These are phyloP conservation scores for Elmis aenea DNA, from an alignment of 2,888 invertebrate species.

Conservation along the genomic window DNA sequence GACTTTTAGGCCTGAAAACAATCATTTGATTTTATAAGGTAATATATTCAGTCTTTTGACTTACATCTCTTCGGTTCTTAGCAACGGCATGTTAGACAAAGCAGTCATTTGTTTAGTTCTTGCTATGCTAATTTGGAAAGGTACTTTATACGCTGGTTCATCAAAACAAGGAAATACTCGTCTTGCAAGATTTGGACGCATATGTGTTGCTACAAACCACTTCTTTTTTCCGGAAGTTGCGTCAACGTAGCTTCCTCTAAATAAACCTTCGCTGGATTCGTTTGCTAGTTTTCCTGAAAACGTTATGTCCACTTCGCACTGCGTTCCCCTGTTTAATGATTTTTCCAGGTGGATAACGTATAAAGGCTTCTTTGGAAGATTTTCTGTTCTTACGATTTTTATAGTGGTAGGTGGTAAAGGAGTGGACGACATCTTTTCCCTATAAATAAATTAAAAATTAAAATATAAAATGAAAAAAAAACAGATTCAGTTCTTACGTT, in stretches of 20 bases:
- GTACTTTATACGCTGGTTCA: slow-evolving; percentile 70
- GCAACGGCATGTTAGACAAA: slow-evolving; percentile 61
- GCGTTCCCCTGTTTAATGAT: slow-evolving; percentile 51
- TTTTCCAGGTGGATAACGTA: slow-evolving; percentile 58
- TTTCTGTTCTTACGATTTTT: slow-evolving; percentile 47
- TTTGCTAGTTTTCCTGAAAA: slow-evolving; percentile 64
- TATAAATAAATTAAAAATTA: slow-evolving; percentile 13
- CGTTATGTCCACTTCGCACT: slow-evolving; percentile 58
- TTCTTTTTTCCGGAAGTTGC: slow-evolving; percentile 37
- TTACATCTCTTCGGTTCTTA: slow-evolving; percentile 58
- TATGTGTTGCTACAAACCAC: slow-evolving; percentile 62
- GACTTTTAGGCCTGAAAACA: slow-evolving; percentile 30
- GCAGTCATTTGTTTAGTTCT: slow-evolving; percentile 56
- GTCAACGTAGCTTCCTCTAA: slow-evolving; percentile 60
- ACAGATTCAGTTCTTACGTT: slow-evolving; percentile 31
- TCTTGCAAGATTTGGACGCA: slow-evolving; percentile 70
- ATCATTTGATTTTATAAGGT: slow-evolving; percentile 2
- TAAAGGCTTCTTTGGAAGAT: slow-evolving; percentile 58
- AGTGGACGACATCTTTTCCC: slow-evolving; percentile 28
- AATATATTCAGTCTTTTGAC: slow-evolving; percentile 29
- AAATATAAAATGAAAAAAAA: neutral
- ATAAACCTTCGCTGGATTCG: slow-evolving; percentile 62
- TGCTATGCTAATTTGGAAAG: slow-evolving; percentile 60
- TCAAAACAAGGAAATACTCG: slow-evolving; percentile 78
- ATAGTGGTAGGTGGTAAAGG: slow-evolving; percentile 31